Base-by-base conservation (phyloP, 2,888 invertebrate genomes). In the Iselma pallidipennis region DNA sequence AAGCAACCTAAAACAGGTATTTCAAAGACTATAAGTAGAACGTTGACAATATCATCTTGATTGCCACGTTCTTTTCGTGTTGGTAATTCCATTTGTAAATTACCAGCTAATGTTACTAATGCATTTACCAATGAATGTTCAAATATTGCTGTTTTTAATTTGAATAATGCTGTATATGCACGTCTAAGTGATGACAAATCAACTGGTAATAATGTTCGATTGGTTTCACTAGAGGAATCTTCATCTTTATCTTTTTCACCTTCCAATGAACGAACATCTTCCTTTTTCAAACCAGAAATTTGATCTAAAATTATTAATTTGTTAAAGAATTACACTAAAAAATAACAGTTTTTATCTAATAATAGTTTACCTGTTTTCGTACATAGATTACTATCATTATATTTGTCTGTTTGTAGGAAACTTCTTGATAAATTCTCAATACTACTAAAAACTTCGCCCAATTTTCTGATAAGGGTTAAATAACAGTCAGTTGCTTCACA, bases 211-310 rank as follows among this genome's bases (percentile, higher is more conserved):
- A 75, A 37, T 21, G 69, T 61, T 25, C 67, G 68, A 54, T 71
- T 73, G 9, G 76, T 69, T 12, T 76, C 87, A 79, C 65, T 83
- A 62, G 88, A 85, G 73, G 91, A 89, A 74, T 95, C 95, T 73
- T 91, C 89, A 76, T 95, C 95, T 82, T 95, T 95, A 72, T 96
- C 95, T 67, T 89, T 87, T 78, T 95, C 95, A 55, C 88, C 89
- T 78, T 91, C 91, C 60, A 91, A 81, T 6, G 88, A 85, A 55
- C 90, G 82, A n/a, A 89, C 84, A 66, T 90, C 89, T 80, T 92
- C 91, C 76, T 91, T 91, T 72, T 88, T 88, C 62, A 87, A 76
- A 66, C 83, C 84, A 48, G 82, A 82, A 1, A 88, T 80, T 66
- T 85, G 84, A 31, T 57, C 57, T 61, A 16, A 16, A 51, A 28